Evolutionary conservation across 2,113 vertebrate species (phyloP).

Genomic region (Elaphurus davidianus): DNA sequence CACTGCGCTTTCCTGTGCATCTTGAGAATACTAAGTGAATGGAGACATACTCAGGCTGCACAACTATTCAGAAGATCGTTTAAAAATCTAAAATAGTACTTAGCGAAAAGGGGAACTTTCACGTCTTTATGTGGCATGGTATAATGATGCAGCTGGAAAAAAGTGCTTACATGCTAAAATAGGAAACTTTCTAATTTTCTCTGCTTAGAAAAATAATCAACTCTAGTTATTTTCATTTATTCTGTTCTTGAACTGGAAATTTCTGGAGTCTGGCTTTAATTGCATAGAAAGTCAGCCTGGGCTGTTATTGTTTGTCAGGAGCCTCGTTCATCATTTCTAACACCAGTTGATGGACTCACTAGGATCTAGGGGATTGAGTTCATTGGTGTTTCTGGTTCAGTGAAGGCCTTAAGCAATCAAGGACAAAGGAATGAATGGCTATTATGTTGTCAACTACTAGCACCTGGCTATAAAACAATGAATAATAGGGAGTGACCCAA

Average conservation of each 20-base stretch:
- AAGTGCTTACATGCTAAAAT: neutral
- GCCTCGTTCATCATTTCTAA: neutral
- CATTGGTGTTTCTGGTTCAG: neutral
- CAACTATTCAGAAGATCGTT: neutral
- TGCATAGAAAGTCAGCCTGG: neutral
- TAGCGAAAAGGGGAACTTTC: neutral
- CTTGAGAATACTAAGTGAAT: neutral
- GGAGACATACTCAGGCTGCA: neutral
- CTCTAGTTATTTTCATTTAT: constrained; percentile 31
- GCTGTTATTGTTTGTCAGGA: neutral
- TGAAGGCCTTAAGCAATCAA: neutral
- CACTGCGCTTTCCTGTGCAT: neutral
- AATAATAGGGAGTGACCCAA: neutral
- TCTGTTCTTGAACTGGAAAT: neutral
- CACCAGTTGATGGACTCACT: neutral
- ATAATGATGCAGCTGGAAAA: neutral
- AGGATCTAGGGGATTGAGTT: neutral
- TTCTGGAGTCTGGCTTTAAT: constrained; percentile 2
- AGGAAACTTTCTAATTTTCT: neutral
- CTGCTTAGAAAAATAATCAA: constrained; percentile 1
- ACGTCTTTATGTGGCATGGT: neutral
- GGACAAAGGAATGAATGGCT: neutral
- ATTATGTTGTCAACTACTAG: neutral
- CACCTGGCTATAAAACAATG: neutral
- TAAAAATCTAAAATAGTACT: neutral